Base-by-base conservation (phyloP, 2,113 vertebrate species). In the Cephalophus harveyi region DNA sequence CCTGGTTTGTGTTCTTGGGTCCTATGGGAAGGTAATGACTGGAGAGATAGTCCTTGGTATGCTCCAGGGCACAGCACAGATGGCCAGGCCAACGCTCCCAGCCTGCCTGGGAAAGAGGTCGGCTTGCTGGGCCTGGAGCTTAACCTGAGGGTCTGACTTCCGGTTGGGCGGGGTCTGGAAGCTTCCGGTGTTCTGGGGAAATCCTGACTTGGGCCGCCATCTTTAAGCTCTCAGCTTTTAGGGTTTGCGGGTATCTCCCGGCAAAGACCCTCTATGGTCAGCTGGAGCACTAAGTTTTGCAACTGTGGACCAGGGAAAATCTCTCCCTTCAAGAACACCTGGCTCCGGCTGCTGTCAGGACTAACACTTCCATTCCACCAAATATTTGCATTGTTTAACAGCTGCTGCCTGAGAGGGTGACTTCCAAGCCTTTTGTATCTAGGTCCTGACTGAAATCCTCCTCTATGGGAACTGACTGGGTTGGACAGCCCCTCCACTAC, bases 241-340 rank as follows among this genome's bases (percentile, higher is more conserved):
- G 21, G 23, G 33, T 33, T 36, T 23, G 6, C 3, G 0, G 1
- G 33, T 52, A 33, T 36, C 4, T 55, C 33, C 33, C 0, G 1
- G 33, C 19, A 15, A 36, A 83, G 12, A 83, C 33, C 11, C 1
- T 52, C 5, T 52, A 23, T 7, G 12, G 21, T 36, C 19, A 8
- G 19, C 33, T 83, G 33, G 50, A 55, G 50, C 2, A 2, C 21
- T 36, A n/a, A 36, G 7, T 27, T 55, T 55, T 55, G 21, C 6
- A 55, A 9, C 21, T 55, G 52, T 54, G 12, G 3, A 23, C 21
- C 50, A 36, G 13, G 33, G 33, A 52, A 83, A 14, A 83, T 7
- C 81, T 25, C 12, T 55, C 12, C 12, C 12, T 4, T 54, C 33
- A 55, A 71, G 21, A 83, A 15, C 81, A 15, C 81, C 81, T 55